Conservation (phyloP, 2,113 vertebrate species). For the Collichthys lucidus region DNA sequence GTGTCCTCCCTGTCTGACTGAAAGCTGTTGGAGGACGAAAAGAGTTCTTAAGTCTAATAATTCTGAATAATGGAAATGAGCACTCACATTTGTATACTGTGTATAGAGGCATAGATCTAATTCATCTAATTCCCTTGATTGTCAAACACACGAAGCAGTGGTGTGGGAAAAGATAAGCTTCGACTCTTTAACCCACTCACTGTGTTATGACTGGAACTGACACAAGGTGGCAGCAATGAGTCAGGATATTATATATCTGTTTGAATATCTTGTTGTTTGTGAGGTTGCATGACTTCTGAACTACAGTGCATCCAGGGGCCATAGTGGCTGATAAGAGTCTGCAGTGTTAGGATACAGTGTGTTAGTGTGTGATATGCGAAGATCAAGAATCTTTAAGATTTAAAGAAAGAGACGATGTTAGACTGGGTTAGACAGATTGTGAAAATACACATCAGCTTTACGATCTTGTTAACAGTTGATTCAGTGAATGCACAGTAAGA, state of each 20-base stretch:
- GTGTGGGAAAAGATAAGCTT: not conserved
- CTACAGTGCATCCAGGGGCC: not conserved
- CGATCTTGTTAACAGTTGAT: slow-evolving; percentile 32
- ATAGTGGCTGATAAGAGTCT: not conserved
- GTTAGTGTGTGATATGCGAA: not conserved
- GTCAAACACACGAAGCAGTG: not conserved
- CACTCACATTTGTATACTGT: not conserved
- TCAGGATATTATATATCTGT: slow-evolving; percentile 16
- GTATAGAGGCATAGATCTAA: not conserved
- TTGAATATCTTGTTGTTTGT: not conserved
- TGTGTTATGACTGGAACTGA: not conserved
- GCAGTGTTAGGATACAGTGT: not conserved
- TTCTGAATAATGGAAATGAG: not conserved
- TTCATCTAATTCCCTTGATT: not conserved
- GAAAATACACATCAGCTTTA: slow-evolving; percentile 21
- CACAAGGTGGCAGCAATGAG: slow-evolving; percentile 80
- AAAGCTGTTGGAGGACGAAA: too few relatives aligned
- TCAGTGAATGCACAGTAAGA: slow-evolving; percentile 40
- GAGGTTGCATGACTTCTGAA: slow-evolving; percentile 15
- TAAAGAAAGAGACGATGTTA: not conserved
- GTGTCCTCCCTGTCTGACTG: too few relatives aligned
- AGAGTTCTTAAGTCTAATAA: not conserved
- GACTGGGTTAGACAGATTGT: not conserved
- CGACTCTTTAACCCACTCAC: not conserved
- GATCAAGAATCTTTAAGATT: not conserved